Evolutionary conservation across 2,113 vertebrate genomes (phyloP).

Genomic region (Cygnus atratus): DNA sequence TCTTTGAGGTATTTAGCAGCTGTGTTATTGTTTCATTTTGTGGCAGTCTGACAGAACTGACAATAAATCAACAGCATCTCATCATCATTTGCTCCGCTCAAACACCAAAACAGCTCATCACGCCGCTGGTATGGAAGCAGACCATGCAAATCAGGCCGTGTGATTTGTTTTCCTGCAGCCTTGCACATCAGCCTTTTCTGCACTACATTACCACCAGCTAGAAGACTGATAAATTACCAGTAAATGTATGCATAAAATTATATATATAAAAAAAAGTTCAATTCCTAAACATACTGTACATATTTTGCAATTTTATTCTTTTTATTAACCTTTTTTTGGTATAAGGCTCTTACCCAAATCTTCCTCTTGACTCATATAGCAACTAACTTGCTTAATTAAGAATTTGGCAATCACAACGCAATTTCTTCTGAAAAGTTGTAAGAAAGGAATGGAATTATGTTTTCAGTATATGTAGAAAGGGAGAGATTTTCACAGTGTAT

Average conservation of each 20-base stretch:
- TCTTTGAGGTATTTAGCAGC: slow-evolving; percentile 2
- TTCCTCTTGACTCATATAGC: not conserved
- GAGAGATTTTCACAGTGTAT: not conserved
- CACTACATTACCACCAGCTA: not conserved
- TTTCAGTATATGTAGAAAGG: not conserved
- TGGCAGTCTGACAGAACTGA: not conserved
- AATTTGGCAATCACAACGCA: not conserved
- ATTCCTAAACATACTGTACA: not conserved
- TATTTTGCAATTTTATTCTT: not conserved
- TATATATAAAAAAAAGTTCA: not conserved
- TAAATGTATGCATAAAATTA: not conserved
- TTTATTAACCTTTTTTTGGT: not conserved
- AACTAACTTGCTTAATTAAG: not conserved
- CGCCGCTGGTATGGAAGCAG: not conserved
- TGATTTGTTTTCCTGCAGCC: not conserved
- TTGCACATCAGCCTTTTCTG: not conserved
- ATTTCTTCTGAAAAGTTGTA: not conserved
- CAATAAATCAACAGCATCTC: slow-evolving; percentile 18
- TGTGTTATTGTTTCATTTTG: not conserved
- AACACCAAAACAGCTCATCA: not conserved
- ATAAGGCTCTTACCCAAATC: not conserved
- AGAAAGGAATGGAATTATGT: not conserved
- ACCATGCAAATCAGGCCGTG: not conserved
- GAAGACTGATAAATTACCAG: not conserved
- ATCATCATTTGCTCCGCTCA: slow-evolving; percentile 23